A percentile compares a stretch with the other conserved stretches of the same genome.
Conservation (phyloP, 2,113 vertebrate species). For the Chaetodon trifascialis region DNA sequence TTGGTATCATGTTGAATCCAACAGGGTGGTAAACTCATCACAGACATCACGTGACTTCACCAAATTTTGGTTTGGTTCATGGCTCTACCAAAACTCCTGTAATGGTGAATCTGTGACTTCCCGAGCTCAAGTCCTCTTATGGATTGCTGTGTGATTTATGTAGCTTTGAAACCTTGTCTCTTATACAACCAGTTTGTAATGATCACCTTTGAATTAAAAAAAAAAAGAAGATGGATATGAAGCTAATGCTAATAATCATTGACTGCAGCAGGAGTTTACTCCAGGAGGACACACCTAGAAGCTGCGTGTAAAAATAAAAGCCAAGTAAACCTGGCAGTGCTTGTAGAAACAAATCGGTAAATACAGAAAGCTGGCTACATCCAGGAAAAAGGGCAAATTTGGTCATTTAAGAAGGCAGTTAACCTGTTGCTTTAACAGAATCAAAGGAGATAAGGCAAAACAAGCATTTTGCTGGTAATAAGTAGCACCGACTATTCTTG, state of each 20-base stretch:
- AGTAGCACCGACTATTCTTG: conserved; percentile 75
- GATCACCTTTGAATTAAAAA: not conserved
- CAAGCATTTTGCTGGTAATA: conserved; percentile 73
- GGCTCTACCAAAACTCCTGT: conserved; percentile 14
- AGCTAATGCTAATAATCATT: conserved; percentile 31
- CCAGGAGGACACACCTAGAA: conserved; percentile 37
- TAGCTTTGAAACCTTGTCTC: conserved; percentile 52
- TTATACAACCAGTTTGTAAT: conserved; percentile 8
- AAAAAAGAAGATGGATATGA: conserved; percentile 23
- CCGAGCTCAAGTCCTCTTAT: conserved; percentile 13
- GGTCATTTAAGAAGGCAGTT: conserved; percentile 76
- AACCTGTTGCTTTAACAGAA: conserved; percentile 71
- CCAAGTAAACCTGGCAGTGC: conserved; percentile 64
- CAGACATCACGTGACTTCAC: not conserved
- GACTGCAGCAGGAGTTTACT: conserved; percentile 38
- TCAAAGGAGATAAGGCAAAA: conserved; percentile 65
- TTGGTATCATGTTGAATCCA: conserved; percentile 1
- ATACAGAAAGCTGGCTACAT: conserved; percentile 35
- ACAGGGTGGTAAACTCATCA: not conserved
- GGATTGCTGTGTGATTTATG: conserved; percentile 39
- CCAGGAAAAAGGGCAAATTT: conserved; percentile 47
- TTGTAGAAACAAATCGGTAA: conserved; percentile 30
- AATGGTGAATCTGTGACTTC: conserved; percentile 6
- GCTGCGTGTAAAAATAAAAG: conserved; percentile 44
- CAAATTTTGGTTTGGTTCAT: conserved; percentile 17